Base-by-base conservation (phyloP, 2,888 invertebrate genomes). In the Conops quadrifasciatus region DNA sequence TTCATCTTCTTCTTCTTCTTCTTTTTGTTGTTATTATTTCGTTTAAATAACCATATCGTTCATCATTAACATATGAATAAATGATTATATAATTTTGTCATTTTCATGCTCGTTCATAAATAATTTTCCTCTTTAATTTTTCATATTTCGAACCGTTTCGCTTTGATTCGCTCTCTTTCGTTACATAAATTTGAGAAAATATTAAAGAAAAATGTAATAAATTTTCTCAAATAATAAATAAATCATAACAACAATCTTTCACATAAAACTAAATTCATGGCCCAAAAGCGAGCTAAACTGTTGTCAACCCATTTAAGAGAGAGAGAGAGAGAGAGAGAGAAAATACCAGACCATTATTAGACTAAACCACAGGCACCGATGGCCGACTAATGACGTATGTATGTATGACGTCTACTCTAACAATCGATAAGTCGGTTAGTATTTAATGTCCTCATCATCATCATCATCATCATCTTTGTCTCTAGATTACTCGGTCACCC, bases 11-110 rank as follows among this genome's bases (percentile, higher is more conserved):
- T 63, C 15, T 63, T 21, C 21, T 47, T 36, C 47, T 16, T 45
- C 13, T 21, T 63, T 24, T 19, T 21, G 63, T 63, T 63, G 16
- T 47, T 47, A 47, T 63, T 45, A 45, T 49, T 45, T 21, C 19
- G 15, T 4, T 36, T 36, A 36, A 36, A 36, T 36, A 9, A 36
- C 36, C 36, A 36, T 9, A 36, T 59, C 30, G 59, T 16, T 59
- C 21, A n/a, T n/a, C 26, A 58, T 21, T 51, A 21, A 19, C 51
- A 21, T 21, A 11, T 21, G 21, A 21, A 21, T 51, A 56, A 56
- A 26, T 56, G 26, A 56, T 26, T 56, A 51, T 19, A 19, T 51
- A 51, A 19, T 4, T 15, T 49, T 51, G 19, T 51, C 21, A 21
- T 51, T 19, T 51, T n/a, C n/a, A n/a, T n/a, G n/a, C n/a, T n/a